phyloP scores from a whole-genome alignment of 2,888 invertebrate species.

The Ormyrus thymus region DNA sequence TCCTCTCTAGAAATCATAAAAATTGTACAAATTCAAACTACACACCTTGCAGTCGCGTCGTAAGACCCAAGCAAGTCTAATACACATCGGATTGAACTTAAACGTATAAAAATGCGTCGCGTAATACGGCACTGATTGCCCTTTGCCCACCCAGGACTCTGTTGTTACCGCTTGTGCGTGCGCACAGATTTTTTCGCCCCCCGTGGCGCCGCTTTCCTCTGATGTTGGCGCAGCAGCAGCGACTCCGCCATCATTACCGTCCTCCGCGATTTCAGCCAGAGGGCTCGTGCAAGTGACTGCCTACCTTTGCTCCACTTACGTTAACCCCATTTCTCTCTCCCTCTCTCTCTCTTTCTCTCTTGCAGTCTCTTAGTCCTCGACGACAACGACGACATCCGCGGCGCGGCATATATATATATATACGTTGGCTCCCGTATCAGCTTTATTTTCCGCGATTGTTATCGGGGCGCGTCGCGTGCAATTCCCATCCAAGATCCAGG shows the following conservation, averaged over 20 bases:
- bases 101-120: not conserved
- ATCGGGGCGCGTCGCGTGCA: too few species aligned
- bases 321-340: constrained; percentile 41
- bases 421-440: not conserved
- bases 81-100: not conserved
- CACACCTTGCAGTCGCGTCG: too few species aligned
- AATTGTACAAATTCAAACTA: too few species aligned
- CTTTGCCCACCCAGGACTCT: not conserved
- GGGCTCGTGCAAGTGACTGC: constrained; percentile 29
- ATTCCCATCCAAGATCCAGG: not conserved
- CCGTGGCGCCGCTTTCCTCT: not conserved
- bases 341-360: constrained; percentile 13
- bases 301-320: constrained; percentile 43
- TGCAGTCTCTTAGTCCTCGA: not conserved
- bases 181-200: not conserved
- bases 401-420: not conserved
- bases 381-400: not conserved
- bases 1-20: too few species aligned
- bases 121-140: too few species aligned
- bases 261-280: constrained; percentile 23
- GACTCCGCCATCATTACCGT: constrained; percentile 6
- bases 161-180: not conserved
- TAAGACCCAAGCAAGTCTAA: too few species aligned
- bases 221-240: not conserved
- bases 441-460: too few species aligned